phyloP scores from a whole-genome alignment of 2,888 invertebrate genomes.

The Tholera decimalis region DNA sequence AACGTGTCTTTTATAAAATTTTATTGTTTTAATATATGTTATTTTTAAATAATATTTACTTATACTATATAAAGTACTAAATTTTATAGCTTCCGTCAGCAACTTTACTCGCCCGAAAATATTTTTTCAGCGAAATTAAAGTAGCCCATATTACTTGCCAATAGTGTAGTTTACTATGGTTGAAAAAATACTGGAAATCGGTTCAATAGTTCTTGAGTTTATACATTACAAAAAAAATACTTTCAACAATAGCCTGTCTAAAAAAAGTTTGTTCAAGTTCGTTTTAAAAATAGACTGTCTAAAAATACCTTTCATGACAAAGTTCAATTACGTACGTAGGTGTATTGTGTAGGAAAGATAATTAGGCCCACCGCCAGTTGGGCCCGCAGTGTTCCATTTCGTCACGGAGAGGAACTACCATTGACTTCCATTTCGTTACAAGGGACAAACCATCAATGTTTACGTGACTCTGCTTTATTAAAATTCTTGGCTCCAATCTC shows the following conservation, averaged over 20 bases:
- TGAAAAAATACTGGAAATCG: background rate
- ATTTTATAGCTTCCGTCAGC: too few relatives aligned
- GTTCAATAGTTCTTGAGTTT: background rate
- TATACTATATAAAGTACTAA: too few relatives aligned
- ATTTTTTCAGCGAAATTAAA: too few relatives aligned
- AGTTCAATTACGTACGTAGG: constrained; percentile 5
- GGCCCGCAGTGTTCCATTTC: constrained; percentile 19
- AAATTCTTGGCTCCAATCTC: constrained; percentile 84
- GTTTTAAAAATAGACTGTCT: background rate
- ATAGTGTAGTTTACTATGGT: too few relatives aligned
- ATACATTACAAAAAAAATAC: too few relatives aligned
- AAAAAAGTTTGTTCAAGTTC: too few relatives aligned
- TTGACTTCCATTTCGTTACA: constrained; percentile 60
- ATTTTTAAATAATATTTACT: too few relatives aligned
- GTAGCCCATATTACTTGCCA: too few relatives aligned
- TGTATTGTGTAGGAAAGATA: constrained; percentile 25
- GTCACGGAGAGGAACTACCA: constrained; percentile 60
- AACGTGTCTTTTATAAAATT: too few relatives aligned
- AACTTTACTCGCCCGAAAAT: too few relatives aligned
- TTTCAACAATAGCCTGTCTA: background rate
- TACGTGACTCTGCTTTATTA: constrained; percentile 88
- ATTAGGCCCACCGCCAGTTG: constrained; percentile 27
- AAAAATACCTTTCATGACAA: background rate
- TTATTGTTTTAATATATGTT: too few relatives aligned
- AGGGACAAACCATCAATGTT: constrained; percentile 79